These are phyloP conservation scores for Aphelinus atriplicis DNA, from an alignment of 1,140 invertebrate species.

Conservation along the genomic window DNA sequence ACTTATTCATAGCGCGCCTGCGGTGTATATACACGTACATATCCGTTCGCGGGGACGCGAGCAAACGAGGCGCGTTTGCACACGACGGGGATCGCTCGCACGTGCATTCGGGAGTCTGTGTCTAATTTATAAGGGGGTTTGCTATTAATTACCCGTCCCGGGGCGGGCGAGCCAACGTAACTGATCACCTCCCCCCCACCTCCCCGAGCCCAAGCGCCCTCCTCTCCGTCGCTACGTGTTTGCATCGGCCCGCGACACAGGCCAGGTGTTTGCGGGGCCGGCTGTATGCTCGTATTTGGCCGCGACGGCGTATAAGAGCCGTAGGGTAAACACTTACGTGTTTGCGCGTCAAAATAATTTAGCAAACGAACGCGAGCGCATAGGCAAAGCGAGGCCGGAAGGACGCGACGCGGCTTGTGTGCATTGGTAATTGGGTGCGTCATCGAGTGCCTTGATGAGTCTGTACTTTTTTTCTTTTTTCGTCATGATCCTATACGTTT, in stretches of 20 bases:
- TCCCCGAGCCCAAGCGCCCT: slow-evolving; percentile 6
- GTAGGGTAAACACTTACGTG: slow-evolving; percentile 44
- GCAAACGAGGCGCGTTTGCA: slow-evolving; percentile 18
- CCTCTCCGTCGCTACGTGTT: not conserved
- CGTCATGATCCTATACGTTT: not conserved
- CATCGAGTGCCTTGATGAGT: no score
- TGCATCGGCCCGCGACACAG: not conserved
- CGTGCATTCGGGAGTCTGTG: slow-evolving; percentile 47
- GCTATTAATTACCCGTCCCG: slow-evolving; percentile 64
- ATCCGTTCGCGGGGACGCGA: not conserved
- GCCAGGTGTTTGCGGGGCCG: not conserved
- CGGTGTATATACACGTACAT: not conserved
- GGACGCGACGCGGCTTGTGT: no score
- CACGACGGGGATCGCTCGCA: slow-evolving; percentile 15
- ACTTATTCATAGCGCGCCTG: slow-evolving; percentile 18
- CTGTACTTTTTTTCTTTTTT: no score
- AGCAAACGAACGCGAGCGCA: not conserved
- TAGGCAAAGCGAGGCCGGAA: no score
- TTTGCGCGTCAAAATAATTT: slow-evolving; percentile 57
- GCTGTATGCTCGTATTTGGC: no score
- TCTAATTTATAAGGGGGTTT: slow-evolving; percentile 66
- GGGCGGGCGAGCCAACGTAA: not conserved
- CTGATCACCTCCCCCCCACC: slow-evolving; percentile 8
- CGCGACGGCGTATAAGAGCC: no score
- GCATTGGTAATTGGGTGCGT: no score